A percentile compares a stretch with the other conserved stretches of the same genome.
phyloP scores from a whole-genome alignment of 2,888 invertebrate species.

The Hirtodrosophila alboralis region DNA sequence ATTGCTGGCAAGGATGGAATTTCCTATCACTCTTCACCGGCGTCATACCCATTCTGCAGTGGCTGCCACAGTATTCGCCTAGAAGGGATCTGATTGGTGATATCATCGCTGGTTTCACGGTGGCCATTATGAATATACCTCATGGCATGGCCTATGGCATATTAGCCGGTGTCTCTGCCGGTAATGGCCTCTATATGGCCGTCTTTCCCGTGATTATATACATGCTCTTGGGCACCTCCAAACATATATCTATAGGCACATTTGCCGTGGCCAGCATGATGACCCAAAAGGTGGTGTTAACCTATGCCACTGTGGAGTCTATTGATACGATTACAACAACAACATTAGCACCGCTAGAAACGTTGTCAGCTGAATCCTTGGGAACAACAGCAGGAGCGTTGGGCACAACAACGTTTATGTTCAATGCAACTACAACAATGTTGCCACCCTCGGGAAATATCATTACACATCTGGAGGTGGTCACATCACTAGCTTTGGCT shows the following conservation, averaged over 20 bases:
- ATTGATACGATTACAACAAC: neutral
- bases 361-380: no score
- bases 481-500: conserved; percentile 89
- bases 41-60: conserved; percentile 86
- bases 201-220: conserved; percentile 94
- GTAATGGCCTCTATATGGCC: conserved; percentile 91
- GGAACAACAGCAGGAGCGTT: no score
- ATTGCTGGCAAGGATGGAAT: conserved; percentile 78
- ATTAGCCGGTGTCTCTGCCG: conserved; percentile 88
- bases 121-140: conserved; percentile 93
- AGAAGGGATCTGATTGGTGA: conserved; percentile 88
- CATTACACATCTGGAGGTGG: conserved; percentile 88
- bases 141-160: conserved; percentile 89
- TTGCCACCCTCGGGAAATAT: conserved; percentile 29
- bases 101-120: conserved; percentile 91
- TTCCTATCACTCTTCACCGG: conserved; percentile 80
- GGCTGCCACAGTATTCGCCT: conserved; percentile 87
- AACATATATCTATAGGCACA: conserved; percentile 92
- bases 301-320: conserved; percentile 83
- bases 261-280: conserved; percentile 94
- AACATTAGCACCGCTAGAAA: neutral
- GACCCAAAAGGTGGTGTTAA: conserved; percentile 90
- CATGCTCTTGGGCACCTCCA: conserved; percentile 92
- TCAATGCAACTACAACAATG: conserved; percentile 38
- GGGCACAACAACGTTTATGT: conserved; percentile 11